These are phyloP conservation scores for Oopsacas minuta DNA, from an alignment of 37 sponge, comb jelly and placozoan species.

Conservation along the genomic window DNA sequence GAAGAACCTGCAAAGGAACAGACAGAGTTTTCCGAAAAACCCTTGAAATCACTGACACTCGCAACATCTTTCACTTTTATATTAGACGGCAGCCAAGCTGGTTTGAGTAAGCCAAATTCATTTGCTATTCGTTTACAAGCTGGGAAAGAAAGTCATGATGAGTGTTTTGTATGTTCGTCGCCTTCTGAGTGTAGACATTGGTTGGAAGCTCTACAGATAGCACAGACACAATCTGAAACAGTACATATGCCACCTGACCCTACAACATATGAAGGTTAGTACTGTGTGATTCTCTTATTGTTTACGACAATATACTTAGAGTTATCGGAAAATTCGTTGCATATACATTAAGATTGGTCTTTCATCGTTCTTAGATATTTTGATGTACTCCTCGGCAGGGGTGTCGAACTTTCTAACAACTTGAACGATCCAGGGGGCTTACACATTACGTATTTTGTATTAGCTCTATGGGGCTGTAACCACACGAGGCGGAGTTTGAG, in stretches of 20 bases:
- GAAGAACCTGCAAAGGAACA: background rate
- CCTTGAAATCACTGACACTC: background rate
- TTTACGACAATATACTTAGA: too few species aligned
- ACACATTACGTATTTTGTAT: too few species aligned
- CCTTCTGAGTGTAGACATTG: background rate
- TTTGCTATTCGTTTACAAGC: constrained; percentile 12
- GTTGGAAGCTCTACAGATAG: background rate
- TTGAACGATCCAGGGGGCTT: too few species aligned
- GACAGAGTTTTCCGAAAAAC: background rate
- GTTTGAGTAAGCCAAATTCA: background rate
- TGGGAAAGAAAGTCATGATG: background rate
- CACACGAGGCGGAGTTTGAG: too few species aligned
- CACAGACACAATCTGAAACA: constrained; percentile 14
- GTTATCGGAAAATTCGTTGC: too few species aligned
- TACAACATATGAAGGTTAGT: background rate
- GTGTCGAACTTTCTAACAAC: too few species aligned
- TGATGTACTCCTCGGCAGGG: too few species aligned
- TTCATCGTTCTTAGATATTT: too few species aligned
- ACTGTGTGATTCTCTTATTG: too few species aligned
- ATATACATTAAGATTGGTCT: too few species aligned
- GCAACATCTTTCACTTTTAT: background rate
- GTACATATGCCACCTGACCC: background rate
- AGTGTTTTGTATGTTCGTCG: background rate
- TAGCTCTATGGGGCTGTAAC: too few species aligned
- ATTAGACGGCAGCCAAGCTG: background rate